A percentile compares a stretch with the other conserved stretches of the same genome.
phyloP scores from a whole-genome alignment of 2,888 invertebrate genomes.

The Itoplectis maculator region DNA sequence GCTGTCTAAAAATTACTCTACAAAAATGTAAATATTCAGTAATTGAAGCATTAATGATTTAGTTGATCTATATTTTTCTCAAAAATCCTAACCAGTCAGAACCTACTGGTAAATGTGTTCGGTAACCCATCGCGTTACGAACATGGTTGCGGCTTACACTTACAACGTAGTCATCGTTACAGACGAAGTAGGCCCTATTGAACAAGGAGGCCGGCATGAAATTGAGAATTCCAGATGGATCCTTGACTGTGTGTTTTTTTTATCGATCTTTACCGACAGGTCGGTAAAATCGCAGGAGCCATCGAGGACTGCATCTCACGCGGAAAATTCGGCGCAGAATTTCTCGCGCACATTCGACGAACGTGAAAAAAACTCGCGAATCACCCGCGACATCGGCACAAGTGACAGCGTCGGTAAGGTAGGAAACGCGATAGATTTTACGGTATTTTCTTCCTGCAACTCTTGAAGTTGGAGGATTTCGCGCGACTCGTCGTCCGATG shows the following conservation, averaged over 20 bases:
- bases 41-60: not conserved
- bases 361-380: not conserved
- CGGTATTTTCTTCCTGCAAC: constrained; percentile 38
- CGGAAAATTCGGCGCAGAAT: constrained; percentile 7
- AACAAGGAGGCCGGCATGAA: constrained; percentile 77
- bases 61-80: not conserved
- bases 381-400: not conserved
- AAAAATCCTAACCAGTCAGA: not conserved
- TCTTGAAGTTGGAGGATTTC: constrained; percentile 31
- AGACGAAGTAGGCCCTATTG: constrained; percentile 81
- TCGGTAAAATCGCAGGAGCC: constrained; percentile 51
- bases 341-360: not conserved
- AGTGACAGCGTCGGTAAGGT: constrained; percentile 43
- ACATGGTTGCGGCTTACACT: constrained; percentile 72
- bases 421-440: not conserved
- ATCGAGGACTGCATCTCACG: constrained; percentile 49
- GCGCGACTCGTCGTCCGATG: constrained; percentile 1
- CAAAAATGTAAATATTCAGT: not conserved
- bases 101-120: constrained; percentile 27
- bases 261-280: constrained; percentile 49
- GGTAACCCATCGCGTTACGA: constrained; percentile 29
- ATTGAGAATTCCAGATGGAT: constrained; percentile 34
- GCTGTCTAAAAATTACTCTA: not conserved
- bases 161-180: constrained; percentile 83
- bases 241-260: constrained; percentile 22